Evolutionary conservation across 1,140 invertebrate species (phyloP).

Genomic region (Oryctes rhinoceros): DNA sequence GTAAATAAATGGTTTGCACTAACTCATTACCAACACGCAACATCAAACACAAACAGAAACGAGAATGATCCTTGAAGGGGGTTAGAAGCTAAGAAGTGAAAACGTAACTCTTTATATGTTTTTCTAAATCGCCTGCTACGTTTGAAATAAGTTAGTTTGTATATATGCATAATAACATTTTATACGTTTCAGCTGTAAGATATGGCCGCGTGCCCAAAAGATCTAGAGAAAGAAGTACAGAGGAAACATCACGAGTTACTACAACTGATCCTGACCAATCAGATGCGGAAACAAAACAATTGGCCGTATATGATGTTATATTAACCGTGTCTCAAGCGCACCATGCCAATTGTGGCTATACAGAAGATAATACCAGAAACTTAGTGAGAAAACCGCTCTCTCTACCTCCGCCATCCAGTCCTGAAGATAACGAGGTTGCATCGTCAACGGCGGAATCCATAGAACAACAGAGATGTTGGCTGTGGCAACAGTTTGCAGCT

Average conservation of each 20-base stretch:
- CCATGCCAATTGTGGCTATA: conserved; percentile 88
- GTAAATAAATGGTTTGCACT: no score
- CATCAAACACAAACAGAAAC: no score
- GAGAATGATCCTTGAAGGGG: no score
- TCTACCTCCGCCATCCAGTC: conserved; percentile 65
- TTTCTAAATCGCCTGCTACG: no score
- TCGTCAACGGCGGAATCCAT: conserved; percentile 73
- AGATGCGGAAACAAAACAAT: conserved; percentile 63
- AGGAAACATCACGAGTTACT: conserved; percentile 59
- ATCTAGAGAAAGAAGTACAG: conserved; percentile 75
- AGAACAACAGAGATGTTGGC: conserved; percentile 74
- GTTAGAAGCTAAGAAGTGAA: no score
- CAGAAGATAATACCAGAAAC: conserved; percentile 81
- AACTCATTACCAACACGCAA: no score
- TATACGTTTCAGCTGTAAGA: conserved; percentile 80
- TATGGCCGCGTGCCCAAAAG: conserved; percentile 96
- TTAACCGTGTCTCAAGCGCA: conserved; percentile 90
- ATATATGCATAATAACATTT: neutral
- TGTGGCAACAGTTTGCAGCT: conserved; percentile 81
- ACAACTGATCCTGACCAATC: conserved; percentile 60
- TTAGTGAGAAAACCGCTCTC: conserved; percentile 77
- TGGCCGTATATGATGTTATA: conserved; percentile 84
- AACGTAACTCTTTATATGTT: no score
- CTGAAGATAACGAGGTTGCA: conserved; percentile 62
- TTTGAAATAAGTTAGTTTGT: no score